Evolutionary conservation across 2,113 vertebrate species (phyloP), one percentile per base, ranked within the genome.

Genomic region (Sebastes schlegelii): DNA sequence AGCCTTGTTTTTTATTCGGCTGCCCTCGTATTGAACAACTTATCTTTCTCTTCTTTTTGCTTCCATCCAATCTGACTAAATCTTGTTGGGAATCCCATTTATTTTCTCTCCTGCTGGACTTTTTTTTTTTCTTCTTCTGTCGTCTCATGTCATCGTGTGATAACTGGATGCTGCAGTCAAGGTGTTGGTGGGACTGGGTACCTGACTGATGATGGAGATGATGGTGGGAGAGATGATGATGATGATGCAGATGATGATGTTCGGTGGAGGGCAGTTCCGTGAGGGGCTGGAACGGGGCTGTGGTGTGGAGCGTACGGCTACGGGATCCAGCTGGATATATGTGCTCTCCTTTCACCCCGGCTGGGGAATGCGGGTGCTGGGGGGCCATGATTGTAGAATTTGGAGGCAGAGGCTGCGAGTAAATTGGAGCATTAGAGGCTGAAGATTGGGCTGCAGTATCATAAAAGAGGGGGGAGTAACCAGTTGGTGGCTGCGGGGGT

Each of bases 101-200:
- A 70, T 63, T 94, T 93, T 89, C 91, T 89, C 75, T 94, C 90
- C 86, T 67, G 87, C 79, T 74, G 83, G 63, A 94, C 96, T 94
- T 89, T 95, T 91, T 97, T 95, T 95, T 96, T 91, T 92, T 95
- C 89, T 94, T 96, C 91, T 95, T 95, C 73, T 91, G 91, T 52
- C 93, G 92, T 93, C 92, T 81, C 88, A 95, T 13, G 69, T 93
- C 71, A 84, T 92, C 13, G 46, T 91, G 34, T 82, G 93, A 17
- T 71, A 92, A 88, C 90, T 95, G 94, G 92, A 89, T 89, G 88
- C 72, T 90, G 86, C 87, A 93, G 91, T 94, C 93, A 14, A 48
- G 94, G 86, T 55, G 94, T 83, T 83, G 96, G 81, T 88, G 96
- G 87, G 91, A 93, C 94, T 2, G 96, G 91, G 68, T 93, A 86